Conservation (phyloP, 2,113 vertebrate genomes). For the Lipophrys pholis region DNA sequence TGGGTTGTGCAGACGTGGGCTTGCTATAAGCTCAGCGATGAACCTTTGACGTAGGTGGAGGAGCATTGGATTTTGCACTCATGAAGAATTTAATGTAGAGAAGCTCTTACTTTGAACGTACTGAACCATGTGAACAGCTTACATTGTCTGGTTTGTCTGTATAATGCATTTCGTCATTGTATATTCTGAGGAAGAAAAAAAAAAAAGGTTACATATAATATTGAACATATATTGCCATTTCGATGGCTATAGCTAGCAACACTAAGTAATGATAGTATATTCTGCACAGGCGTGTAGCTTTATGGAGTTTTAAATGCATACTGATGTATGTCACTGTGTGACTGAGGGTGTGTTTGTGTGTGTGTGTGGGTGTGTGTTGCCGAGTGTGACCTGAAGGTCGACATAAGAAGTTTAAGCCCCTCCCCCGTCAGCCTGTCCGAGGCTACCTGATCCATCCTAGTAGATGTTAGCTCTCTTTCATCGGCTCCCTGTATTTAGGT, state of each 20-base stretch:
- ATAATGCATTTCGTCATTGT: conserved; percentile 94
- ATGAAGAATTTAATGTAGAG: conserved; percentile 93
- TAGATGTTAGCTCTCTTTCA: conserved; percentile 89
- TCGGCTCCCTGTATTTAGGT: conserved; percentile 93
- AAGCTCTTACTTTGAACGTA: conserved; percentile 93
- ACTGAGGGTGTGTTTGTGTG: conserved; percentile 51
- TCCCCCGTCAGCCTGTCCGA: conserved; percentile 83
- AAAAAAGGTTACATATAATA: conserved; percentile 85
- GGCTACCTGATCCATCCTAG: conserved; percentile 86
- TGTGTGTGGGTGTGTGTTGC: conserved; percentile 19
- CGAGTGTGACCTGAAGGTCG: conserved; percentile 59
- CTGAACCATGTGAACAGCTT: conserved; percentile 91
- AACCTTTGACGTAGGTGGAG: conserved; percentile 92
- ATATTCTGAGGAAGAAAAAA: conserved; percentile 89
- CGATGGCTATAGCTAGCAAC: conserved; percentile 90
- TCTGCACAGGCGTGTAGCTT: conserved; percentile 91
- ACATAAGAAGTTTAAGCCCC: conserved; percentile 82
- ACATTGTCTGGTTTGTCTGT: conserved; percentile 93
- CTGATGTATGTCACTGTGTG: conserved; percentile 86
- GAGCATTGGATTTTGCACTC: conserved; percentile 98
- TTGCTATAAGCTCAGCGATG: conserved; percentile 79
- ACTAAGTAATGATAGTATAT: conserved; percentile 94
- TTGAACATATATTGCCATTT: conserved; percentile 91
- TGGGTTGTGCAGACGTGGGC: conserved; percentile 79
- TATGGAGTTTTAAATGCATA: conserved; percentile 89